phyloP scores from a whole-genome alignment of 2,113 vertebrate species.

The Crotophaga sulcirostris region DNA sequence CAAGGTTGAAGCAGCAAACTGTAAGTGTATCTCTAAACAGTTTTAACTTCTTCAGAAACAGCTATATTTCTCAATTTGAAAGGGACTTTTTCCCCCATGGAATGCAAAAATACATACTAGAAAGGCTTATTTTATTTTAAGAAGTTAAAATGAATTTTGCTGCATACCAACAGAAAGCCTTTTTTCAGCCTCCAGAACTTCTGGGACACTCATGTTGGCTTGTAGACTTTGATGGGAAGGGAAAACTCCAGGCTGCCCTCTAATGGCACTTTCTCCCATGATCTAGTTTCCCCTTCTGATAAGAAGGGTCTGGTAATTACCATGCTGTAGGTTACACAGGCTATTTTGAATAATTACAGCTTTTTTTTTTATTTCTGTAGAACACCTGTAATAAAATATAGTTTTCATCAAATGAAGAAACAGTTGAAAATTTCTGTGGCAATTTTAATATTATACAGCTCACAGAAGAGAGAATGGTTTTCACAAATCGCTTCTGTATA shows the following conservation, averaged over 20 bases:
- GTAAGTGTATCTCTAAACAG: background rate
- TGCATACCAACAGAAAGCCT: background rate
- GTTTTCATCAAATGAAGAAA: background rate
- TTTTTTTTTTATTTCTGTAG: background rate
- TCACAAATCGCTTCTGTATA: background rate
- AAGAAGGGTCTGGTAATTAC: background rate
- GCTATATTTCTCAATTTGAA: background rate
- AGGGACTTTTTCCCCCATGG: background rate
- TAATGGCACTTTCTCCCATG: background rate
- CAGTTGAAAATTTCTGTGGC: background rate
- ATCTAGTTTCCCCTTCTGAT: background rate
- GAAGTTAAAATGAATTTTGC: background rate
- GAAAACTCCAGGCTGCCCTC: background rate
- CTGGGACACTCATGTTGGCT: fast-evolving
- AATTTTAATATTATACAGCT: background rate
- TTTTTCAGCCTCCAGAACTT: background rate
- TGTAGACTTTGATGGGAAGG: background rate
- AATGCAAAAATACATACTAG: background rate
- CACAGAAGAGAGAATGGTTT: background rate
- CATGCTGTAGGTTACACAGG: background rate
- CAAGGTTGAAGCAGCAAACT: background rate
- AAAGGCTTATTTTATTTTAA: background rate
- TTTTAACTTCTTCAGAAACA: background rate
- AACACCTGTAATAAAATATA: background rate
- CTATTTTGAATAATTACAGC: background rate